Evolutionary conservation across 2,797 vertebrate species (phyloP), one percentile per base, ranked within the genome.

Genomic region (Cryptoprocta ferox): DNA sequence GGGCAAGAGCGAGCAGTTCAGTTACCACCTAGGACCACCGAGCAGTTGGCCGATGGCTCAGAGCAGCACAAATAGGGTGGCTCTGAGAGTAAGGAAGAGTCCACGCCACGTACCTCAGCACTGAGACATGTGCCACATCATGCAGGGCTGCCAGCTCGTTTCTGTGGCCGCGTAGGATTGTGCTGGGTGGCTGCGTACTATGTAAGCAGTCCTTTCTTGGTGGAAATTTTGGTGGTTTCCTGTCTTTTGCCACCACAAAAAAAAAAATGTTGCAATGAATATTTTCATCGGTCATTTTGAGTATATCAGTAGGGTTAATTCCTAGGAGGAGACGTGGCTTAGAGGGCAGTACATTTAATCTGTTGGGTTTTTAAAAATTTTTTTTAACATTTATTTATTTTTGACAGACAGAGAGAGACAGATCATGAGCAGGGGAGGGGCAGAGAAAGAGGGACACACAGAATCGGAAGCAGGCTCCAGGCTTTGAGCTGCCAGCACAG

Each of bases 301-400:
- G 24, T 93, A 7, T 86, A 91, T 85, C 75, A 84, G 9, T 88
- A 87, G 88, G 21, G 75, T 91, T 75, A 70, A 90, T 91, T 95
- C 48, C 91, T 87, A 28, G 89, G 90, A 92, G 71, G 91, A 70
- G 80, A 84, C 32, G 50, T 91, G 11, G 28, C 87, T 94, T 92
- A 89, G 93, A 97, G 80, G 70, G 53, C 81, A 50, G 86, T 90
- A 70, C 66, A 26, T 85, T 18, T 76, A 76, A 76, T 76, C 28
- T 45, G 26, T 45, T 45, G 24, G 42, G 42, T 14, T 48, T 48
- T 4, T n/a, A n/a, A n/a, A n/a, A n/a, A n/a, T 14, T 48, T 48
- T 48, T 13, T 48, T 48, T 45, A 45, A 45, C 42, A 45, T 45
- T 45, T 45, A 45, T 45, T 45, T 45, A 45, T 45, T 45, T 45